Evolutionary conservation across 2,797 vertebrate species (phyloP).

Genomic region (Sandelia bainsii): DNA sequence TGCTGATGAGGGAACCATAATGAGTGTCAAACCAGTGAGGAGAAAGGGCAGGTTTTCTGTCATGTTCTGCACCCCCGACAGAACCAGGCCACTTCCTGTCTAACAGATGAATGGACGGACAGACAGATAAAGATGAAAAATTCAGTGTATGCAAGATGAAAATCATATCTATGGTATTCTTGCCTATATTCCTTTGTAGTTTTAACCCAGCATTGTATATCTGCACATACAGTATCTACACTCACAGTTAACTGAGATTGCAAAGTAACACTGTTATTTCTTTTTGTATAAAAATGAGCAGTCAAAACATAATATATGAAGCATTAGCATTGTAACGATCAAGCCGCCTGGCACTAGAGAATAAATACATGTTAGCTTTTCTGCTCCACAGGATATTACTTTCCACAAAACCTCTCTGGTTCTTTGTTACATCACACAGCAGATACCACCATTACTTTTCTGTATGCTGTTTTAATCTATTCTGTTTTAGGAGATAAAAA

Average conservation of each 20-base stretch:
- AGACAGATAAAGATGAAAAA: slow-evolving; percentile 33
- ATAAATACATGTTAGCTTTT: slow-evolving; percentile 72
- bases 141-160: slow-evolving; percentile 1
- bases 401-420: slow-evolving; percentile 45
- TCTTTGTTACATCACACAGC: slow-evolving; percentile 43
- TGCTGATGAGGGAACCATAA: slow-evolving; percentile 70
- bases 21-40: slow-evolving; percentile 63
- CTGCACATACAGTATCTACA: slow-evolving; percentile 11
- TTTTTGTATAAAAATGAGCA: slow-evolving; percentile 64
- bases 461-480: slow-evolving; percentile 42
- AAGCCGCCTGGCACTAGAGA: slow-evolving; percentile 51
- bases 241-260: slow-evolving; percentile 27
- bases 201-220: slow-evolving; percentile 32
- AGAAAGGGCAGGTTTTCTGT: slow-evolving; percentile 71
- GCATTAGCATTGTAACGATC: slow-evolving; percentile 65
- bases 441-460: slow-evolving; percentile 29
- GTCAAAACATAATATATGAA: slow-evolving; percentile 62
- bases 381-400: slow-evolving; percentile 60
- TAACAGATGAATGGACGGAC: slow-evolving; percentile 35
- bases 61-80: slow-evolving; percentile 66
- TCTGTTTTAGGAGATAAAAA: slow-evolving; percentile 9
- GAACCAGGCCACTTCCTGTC: slow-evolving; percentile 73
- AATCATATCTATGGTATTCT: not conserved
- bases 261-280: slow-evolving; percentile 48
- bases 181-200: not conserved